Evolutionary conservation across 23 tunicate species (phyloP).

Genomic region (Styela clava): DNA sequence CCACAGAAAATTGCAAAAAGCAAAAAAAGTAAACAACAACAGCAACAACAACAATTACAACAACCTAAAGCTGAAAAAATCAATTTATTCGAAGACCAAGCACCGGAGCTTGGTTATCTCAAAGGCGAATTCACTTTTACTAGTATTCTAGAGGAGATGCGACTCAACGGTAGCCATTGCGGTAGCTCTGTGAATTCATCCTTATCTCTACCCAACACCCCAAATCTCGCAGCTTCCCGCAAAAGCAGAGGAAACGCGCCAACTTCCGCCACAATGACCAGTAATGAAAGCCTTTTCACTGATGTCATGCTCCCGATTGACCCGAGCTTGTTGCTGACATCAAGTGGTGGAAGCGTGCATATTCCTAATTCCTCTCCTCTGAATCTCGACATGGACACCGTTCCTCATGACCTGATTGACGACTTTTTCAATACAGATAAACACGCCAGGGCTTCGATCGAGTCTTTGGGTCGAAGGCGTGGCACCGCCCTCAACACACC

Average conservation of each 20-base stretch:
- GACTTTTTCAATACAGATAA: constrained; percentile 17
- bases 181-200: constrained; percentile 33
- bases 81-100: constrained; percentile 39
- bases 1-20: constrained; percentile 3
- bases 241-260: neutral
- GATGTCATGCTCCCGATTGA: constrained; percentile 31
- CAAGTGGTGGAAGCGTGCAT: neutral
- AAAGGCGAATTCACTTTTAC: constrained; percentile 91
- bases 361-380: neutral
- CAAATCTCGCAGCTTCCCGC: neutral
- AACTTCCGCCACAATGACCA: neutral
- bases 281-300: constrained; percentile 12
- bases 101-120: constrained; percentile 88
- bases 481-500: constrained; percentile 26
- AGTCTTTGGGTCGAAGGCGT: neutral
- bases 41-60: neutral
- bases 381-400: neutral
- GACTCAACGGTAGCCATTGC: constrained; percentile 16
- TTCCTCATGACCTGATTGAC: neutral
- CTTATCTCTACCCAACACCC: constrained; percentile 15
- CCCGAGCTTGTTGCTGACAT: constrained; percentile 4
- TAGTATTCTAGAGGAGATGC: constrained; percentile 62
- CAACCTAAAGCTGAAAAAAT: neutral
- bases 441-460: neutral
- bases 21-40: constrained; percentile 18